phyloP scores from a whole-genome alignment of 2,113 vertebrate genomes.

The Zeus faber region DNA sequence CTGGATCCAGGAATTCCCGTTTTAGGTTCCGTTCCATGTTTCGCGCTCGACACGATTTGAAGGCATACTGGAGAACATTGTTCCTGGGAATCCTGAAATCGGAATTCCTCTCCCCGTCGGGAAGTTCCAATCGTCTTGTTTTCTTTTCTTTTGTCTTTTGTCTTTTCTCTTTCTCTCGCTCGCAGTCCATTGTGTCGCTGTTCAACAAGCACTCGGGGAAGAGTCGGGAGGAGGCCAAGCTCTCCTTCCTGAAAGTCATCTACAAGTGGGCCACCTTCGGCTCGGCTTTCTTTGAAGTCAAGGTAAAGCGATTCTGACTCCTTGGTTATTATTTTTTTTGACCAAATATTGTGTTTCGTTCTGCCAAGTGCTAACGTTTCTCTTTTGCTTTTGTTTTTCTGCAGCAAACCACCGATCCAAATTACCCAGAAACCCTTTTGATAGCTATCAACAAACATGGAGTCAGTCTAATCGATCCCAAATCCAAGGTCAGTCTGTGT shows the following conservation, averaged over 20 bases:
- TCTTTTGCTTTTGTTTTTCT: conserved; percentile 1
- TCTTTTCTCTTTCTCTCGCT: conserved; percentile 9
- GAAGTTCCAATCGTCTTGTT: too few species aligned
- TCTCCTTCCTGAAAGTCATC: conserved; percentile 91
- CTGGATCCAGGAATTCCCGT: too few species aligned
- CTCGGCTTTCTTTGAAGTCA: conserved; percentile 97
- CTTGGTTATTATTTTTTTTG: background rate
- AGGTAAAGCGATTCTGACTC: conserved; percentile 70
- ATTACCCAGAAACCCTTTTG: conserved; percentile 94
- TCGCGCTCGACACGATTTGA: too few species aligned
- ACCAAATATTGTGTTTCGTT: background rate
- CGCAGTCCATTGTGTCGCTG: conserved; percentile 86
- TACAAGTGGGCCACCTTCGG: conserved; percentile 98
- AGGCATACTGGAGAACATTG: too few species aligned
- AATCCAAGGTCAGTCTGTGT: conserved; percentile 81
- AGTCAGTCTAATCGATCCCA: conserved; percentile 95
- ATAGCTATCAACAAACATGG: conserved; percentile 98
- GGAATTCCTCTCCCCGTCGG: too few species aligned
- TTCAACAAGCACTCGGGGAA: conserved; percentile 94
- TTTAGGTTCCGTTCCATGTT: too few species aligned
- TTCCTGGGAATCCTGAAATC: too few species aligned
- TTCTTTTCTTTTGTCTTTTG: background rate
- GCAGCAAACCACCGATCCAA: conserved; percentile 98
- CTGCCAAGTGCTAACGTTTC: too few species aligned
- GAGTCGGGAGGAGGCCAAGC: conserved; percentile 90